These are phyloP conservation scores for Tragulus kanchil DNA, from an alignment of 2,113 vertebrate species.

Conservation along the genomic window DNA sequence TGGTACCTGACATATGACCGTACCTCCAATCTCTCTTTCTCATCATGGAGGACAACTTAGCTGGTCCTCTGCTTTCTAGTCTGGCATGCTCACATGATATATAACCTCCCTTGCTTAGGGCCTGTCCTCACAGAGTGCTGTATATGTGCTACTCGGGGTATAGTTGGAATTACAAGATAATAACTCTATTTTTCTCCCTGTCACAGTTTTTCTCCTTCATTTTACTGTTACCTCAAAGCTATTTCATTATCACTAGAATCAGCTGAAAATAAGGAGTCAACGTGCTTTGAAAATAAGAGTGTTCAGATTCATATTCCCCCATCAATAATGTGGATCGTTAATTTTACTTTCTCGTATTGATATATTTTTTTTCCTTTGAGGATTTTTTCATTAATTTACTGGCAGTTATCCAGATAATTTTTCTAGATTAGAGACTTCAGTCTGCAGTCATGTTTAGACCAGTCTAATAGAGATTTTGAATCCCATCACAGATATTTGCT, in stretches of 20 bases:
- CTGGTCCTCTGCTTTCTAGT: accelerated
- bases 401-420: too few species aligned
- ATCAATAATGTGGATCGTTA: not conserved
- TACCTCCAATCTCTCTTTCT: accelerated
- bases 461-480: not conserved
- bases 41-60: not conserved
- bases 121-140: not conserved
- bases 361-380: not conserved
- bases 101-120: accelerated
- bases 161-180: not conserved
- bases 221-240: not conserved
- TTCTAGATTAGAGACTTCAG: too few species aligned
- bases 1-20: not conserved
- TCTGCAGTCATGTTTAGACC: not conserved
- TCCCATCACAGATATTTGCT: not conserved
- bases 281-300: not conserved
- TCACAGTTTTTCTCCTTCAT: not conserved
- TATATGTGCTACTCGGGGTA: not conserved
- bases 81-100: accelerated
- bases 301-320: not conserved
- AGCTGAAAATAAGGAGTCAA: not conserved
- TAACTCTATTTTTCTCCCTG: not conserved
- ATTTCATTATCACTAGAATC: not conserved
- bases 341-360: not conserved
- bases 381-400: too few species aligned